These are phyloP conservation scores for Oscheius sp. DNA, from an alignment of 2,888 invertebrate species.

Conservation along the genomic window DNA sequence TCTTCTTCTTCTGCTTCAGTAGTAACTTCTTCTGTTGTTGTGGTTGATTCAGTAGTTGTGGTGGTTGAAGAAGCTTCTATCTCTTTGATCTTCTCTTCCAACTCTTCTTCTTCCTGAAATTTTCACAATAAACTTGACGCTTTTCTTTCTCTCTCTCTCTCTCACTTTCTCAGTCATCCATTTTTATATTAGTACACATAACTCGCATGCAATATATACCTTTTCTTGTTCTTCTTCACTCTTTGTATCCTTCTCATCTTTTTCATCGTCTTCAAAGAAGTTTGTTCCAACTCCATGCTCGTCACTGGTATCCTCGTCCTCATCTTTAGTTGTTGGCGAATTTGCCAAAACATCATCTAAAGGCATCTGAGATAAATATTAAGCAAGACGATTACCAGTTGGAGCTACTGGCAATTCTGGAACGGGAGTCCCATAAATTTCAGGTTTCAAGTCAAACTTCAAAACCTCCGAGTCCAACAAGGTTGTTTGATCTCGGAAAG, in stretches of 20 bases:
- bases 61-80: background rate
- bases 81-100: constrained; percentile 23
- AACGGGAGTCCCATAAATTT: constrained; percentile 35
- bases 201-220: background rate
- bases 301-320: constrained; percentile 34
- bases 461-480: constrained; percentile 54
- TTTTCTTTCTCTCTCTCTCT: constrained; percentile 5
- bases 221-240: constrained; percentile 29
- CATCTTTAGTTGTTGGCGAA: background rate
- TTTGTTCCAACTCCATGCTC: constrained; percentile 47
- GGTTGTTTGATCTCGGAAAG: constrained; percentile 47
- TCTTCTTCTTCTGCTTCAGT: constrained; percentile 33
- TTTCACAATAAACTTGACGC: background rate
- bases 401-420: constrained; percentile 17
- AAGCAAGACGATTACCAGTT: background rate
- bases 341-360: background rate
- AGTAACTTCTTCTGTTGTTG: constrained; percentile 30
- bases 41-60: background rate
- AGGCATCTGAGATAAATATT: background rate
- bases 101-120: constrained; percentile 3
- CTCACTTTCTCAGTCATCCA: constrained; percentile 29
- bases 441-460: constrained; percentile 53
- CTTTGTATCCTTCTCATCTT: constrained; percentile 35
- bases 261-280: constrained; percentile 48
- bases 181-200: background rate